Percentiles rank a stretch among this genome's conserved stretches.
These are phyloP conservation scores for Nomada ruficornis DNA, from an alignment of 2,888 invertebrate species.

Conservation along the genomic window DNA sequence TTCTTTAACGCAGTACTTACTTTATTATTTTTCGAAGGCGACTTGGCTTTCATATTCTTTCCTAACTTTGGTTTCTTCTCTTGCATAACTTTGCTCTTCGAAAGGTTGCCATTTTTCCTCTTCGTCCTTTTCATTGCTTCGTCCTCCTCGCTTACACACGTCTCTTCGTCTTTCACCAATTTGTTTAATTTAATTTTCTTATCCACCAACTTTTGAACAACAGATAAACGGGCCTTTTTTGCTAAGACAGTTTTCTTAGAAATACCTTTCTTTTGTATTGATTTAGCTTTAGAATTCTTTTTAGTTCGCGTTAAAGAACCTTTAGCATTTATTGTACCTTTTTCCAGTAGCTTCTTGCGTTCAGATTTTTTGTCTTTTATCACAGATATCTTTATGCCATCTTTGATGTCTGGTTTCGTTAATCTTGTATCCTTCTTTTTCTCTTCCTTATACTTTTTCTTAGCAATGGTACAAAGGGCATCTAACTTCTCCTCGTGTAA, in stretches of 20 bases:
- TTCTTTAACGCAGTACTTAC: conserved; percentile 74
- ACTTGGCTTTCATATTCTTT: conserved; percentile 78
- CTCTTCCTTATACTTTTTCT: conserved; percentile 78
- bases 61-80: conserved; percentile 80
- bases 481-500: conserved; percentile 66
- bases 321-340: conserved; percentile 66
- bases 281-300: conserved; percentile 75
- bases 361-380: conserved; percentile 80
- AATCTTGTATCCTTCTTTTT: conserved; percentile 79
- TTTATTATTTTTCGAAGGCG: conserved; percentile 76
- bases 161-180: conserved; percentile 70
- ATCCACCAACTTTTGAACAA: conserved; percentile 79
- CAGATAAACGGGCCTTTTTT: conserved; percentile 76
- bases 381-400: conserved; percentile 72
- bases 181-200: conserved; percentile 82
- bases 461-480: conserved; percentile 49
- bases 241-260: conserved; percentile 77
- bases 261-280: conserved; percentile 74
- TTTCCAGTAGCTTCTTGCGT: conserved; percentile 78
- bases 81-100: conserved; percentile 74
- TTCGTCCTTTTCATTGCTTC: conserved; percentile 73
- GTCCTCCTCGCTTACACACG: conserved; percentile 62
- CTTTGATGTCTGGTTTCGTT: conserved; percentile 76
- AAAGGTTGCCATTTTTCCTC: conserved; percentile 71
- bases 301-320: conserved; percentile 63